Percentiles rank a stretch among this genome's conserved stretches.
phyloP scores from a whole-genome alignment of 2,888 invertebrate genomes.

The Homarus gammarus region DNA sequence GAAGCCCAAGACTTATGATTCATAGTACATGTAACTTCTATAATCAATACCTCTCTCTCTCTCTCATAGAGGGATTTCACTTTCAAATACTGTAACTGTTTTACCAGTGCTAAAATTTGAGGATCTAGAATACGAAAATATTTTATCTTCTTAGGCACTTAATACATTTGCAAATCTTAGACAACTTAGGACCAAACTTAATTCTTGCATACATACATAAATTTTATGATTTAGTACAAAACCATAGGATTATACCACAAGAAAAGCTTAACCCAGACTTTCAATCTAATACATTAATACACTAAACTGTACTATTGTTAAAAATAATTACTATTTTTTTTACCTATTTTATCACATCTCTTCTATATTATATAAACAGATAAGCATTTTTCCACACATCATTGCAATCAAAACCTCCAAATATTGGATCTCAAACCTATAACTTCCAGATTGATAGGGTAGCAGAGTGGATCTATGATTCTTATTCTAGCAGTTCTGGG shows the following conservation, averaged over 20 bases:
- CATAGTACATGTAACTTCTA: no score
- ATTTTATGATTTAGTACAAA: background rate
- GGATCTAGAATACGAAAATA: conserved; percentile 43
- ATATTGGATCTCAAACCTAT: no score
- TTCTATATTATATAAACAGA: no score
- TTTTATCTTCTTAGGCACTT: conserved; percentile 45
- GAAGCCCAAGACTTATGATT: no score
- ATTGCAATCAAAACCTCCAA: no score
- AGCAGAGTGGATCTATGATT: no score
- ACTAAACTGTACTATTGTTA: background rate
- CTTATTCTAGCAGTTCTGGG: no score
- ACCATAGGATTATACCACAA: background rate
- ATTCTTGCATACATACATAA: background rate
- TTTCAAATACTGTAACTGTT: no score
- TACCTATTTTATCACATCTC: background rate
- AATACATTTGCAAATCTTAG: conserved; percentile 20
- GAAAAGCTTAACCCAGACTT: background rate
- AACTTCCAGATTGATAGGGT: no score
- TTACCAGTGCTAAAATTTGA: background rate
- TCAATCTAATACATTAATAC: background rate
- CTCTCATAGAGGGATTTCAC: no score
- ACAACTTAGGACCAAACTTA: background rate
- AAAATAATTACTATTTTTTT: background rate
- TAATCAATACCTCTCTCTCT: no score
- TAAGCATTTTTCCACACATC: no score